A percentile compares a stretch with the other conserved stretches of the same genome.
These are phyloP conservation scores for Aphaenogaster floridana DNA, from an alignment of 1,140 invertebrate genomes.

Conservation along the genomic window DNA sequence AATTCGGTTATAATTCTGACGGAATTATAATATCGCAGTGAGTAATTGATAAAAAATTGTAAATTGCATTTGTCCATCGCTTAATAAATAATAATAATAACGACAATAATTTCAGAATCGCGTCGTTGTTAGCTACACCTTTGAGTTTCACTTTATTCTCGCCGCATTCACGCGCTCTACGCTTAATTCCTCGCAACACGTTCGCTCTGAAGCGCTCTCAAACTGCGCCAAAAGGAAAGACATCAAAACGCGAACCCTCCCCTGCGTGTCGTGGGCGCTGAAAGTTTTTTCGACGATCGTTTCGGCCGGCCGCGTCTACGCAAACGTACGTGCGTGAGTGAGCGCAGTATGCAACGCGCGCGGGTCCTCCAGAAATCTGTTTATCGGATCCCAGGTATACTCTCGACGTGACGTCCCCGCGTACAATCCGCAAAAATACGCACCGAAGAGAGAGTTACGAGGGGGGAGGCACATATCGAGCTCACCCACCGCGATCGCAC, in stretches of 20 bases:
- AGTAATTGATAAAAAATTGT: background rate
- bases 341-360: constrained; percentile 22
- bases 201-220: background rate
- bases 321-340: constrained; percentile 31
- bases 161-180: background rate
- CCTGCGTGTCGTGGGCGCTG: background rate
- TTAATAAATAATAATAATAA: background rate
- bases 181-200: background rate
- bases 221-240: background rate
- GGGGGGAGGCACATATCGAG: constrained; percentile 18
- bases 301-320: background rate
- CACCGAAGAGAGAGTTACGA: constrained; percentile 67
- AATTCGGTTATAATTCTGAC: too few relatives aligned
- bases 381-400: constrained; percentile 62
- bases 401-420: constrained; percentile 58
- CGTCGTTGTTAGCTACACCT: background rate
- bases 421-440: constrained; percentile 58
- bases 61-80: background rate
- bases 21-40: background rate
- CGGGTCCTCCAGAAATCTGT: constrained; percentile 40
- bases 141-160: background rate
- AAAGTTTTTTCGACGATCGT: constrained; percentile 37
- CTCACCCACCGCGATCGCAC: constrained; percentile 58
- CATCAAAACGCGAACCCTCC: background rate
- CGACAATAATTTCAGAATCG: background rate